Base-by-base conservation (phyloP, 2,888 invertebrate genomes). In the Branchellion lobata region DNA sequence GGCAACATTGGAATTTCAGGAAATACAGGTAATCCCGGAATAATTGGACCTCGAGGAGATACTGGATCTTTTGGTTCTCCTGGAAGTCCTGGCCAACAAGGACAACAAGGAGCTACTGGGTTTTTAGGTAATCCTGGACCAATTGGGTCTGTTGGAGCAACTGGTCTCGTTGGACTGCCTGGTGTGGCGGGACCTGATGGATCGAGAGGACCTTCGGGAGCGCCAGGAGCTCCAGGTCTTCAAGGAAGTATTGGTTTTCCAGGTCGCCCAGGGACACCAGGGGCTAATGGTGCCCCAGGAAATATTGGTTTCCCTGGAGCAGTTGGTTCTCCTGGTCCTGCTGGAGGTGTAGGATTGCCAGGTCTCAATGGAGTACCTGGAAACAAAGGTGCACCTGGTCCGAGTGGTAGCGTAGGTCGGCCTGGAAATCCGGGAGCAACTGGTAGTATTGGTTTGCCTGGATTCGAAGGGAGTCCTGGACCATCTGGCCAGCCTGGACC, bases 41-140 rank as follows among this genome's bases (percentile, higher is more conserved):
- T 14, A 29, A 31, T 21, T 14, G 75, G 75, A 53, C 24, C 34
- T 51, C 47, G 29, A 40, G 47, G 33, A 18, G 76, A 29, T 11
- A 61, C 27, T 1, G 36, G 40, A 29, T 14, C 29, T 40, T 29
- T 3, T 31, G 29, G 34, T 21, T 21, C 34, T 29, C 72, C n/a
- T 57, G 61, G 61, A 57, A 24, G 5, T 5, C 71, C 36, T 51
- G 71, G 69, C 3, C 79, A 57, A 51, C 84, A 92, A 91, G 93
- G 93, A 51, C 75, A 73, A 29, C 72, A 79, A 8, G 83, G 83
- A 27, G 92, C 92, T 85, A 89, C 91, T 24, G 93, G 93, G 0
- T 90, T 91, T 65, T 88, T 90, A 1, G 93, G 92, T 3, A 86
- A 88, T 24, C 87, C 88, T 29, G 91, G 92, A 2, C 87, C 89